Base-by-base conservation (phyloP, 2,113 vertebrate genomes). In the Microtus montanus region DNA sequence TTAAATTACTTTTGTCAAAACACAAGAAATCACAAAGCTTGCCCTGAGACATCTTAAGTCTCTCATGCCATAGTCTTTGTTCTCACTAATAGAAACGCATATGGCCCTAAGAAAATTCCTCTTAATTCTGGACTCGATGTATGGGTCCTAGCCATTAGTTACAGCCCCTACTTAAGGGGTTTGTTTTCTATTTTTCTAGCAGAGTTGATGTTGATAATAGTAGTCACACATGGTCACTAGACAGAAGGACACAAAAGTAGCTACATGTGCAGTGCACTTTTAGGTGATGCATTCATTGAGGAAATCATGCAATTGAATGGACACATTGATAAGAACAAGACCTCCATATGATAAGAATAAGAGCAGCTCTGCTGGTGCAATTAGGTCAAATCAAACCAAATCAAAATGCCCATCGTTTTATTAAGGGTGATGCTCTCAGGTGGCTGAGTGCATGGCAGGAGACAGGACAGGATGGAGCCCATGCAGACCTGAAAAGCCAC, bases 1-100 rank as follows among this genome's bases (percentile, higher is more conserved):
- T 89, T 87, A 85, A 95, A 96, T 95, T 74, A 82, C 93, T 96
- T 89, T 74, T 90, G 94, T 96, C 89, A 96, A 94, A 96, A 96
- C 93, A 97, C 74, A 86, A 54, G 54, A 49, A 84, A 80, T 44
- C 86, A 58, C 93, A 91, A 91, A 58, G 20, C 64, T 66, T 86
- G 89, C 79, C 17, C 1, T 0, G 71, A 3, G 13, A 30, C 35
- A 3, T 86, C 82, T 41, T 70, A 78, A 77, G 41, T 86, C 49
- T 63, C n/a, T 93, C 41, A 44, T 71, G 71, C 85, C 47, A 7
- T 20, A 15, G 5, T 78, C 22, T 74, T 80, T 79, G 22, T 44
- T 26, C n/a, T 30, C 75, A 58, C 78, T 88, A 4, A 24, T 41
- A 44, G 92, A 89, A 83, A 58, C 17, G 26, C 7, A 0, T 1